Conservation (phyloP, 1,140 invertebrate genomes). For the Bacillus rossius region DNA sequence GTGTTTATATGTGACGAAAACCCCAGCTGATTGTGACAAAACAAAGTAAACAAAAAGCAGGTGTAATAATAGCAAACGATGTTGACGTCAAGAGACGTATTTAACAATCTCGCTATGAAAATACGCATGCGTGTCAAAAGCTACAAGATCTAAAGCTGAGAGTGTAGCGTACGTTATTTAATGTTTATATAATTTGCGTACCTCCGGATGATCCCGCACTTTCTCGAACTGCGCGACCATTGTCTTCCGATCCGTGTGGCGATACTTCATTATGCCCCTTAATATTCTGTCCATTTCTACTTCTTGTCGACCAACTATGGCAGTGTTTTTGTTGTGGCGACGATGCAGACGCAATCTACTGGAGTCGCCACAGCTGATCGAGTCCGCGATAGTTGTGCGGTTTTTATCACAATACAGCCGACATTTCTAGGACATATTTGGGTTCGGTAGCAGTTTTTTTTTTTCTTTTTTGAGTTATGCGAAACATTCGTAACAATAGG, state of each 20-base stretch:
- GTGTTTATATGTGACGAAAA: too few species aligned
- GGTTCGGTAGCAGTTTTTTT: too few species aligned
- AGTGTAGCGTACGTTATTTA: too few species aligned
- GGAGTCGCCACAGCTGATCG: background rate
- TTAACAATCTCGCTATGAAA: background rate
- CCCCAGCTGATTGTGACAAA: too few species aligned
- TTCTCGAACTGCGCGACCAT: conserved; percentile 89
- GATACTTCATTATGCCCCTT: conserved; percentile 82
- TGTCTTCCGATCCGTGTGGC: conserved; percentile 66
- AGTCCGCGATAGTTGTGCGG: background rate
- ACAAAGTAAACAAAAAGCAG: too few species aligned
- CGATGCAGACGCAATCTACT: background rate
- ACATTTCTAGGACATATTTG: too few species aligned
- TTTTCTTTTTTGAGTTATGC: too few species aligned
- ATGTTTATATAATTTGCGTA: conserved; percentile 32
- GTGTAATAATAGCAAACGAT: too few species aligned
- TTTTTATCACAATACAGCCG: too few species aligned
- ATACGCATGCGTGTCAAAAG: background rate
- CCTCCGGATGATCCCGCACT: conserved; percentile 81
- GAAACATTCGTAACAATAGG: too few species aligned
- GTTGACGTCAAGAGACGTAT: background rate
- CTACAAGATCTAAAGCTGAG: too few species aligned
- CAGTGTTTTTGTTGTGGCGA: background rate
- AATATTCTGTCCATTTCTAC: conserved; percentile 73
- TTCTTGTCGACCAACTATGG: background rate